phyloP scores from a whole-genome alignment of 2,113 vertebrate genomes.

The Fregetta grallaria region DNA sequence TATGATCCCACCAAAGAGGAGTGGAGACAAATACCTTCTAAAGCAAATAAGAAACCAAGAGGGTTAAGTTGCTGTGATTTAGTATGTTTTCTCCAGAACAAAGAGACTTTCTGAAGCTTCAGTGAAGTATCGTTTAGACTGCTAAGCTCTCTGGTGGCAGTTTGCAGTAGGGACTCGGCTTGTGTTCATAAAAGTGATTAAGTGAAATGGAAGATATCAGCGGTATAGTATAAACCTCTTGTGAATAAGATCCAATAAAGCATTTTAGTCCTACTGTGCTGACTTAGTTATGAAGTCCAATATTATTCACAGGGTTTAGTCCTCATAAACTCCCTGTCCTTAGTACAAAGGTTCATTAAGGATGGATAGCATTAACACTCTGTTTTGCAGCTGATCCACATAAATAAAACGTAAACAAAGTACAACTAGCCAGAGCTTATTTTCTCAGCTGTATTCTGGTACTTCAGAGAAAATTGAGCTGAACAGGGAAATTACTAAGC shows the following conservation, averaged over 20 bases:
- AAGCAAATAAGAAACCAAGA: background rate
- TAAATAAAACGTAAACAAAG: background rate
- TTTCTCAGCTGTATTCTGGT: conserved; percentile 3
- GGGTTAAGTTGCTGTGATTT: background rate
- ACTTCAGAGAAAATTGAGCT: conserved; percentile 3
- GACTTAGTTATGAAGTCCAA: background rate
- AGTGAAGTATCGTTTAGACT: background rate
- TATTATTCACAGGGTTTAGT: background rate
- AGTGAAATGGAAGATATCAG: background rate
- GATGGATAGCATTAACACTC: background rate
- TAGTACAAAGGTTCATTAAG: background rate
- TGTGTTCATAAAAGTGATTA: background rate
- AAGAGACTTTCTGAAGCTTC: conserved; percentile 38
- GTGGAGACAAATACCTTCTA: background rate
- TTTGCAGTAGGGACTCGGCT: background rate
- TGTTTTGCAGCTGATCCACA: background rate
- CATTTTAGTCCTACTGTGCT: background rate
- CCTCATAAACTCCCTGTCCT: background rate
- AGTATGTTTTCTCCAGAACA: conserved; percentile 1
- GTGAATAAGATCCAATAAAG: conserved; percentile 6
- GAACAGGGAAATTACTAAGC: background rate
- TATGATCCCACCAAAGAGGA: background rate
- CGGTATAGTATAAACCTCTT: background rate
- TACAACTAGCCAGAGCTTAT: background rate
- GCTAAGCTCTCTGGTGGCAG: conserved; percentile 15